phyloP scores from a whole-genome alignment of 92 coral and sea anemone genomes.

The Diadumene lineata region DNA sequence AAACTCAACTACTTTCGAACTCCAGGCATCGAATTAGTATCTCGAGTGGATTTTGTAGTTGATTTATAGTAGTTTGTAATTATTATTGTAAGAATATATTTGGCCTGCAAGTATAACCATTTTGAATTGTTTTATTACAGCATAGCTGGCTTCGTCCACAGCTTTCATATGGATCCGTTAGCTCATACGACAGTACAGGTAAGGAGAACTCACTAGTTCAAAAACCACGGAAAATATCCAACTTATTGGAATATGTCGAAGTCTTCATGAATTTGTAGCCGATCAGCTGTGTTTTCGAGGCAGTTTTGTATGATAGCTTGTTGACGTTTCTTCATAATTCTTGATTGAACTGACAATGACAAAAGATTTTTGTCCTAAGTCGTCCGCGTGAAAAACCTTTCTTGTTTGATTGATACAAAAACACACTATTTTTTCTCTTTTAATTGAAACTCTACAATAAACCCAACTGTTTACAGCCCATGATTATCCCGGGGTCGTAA shows the following conservation, averaged over 20 bases:
- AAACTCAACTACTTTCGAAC: neutral
- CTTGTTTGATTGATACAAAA: neutral
- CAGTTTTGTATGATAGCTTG: constrained; percentile 8
- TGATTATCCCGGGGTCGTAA: constrained; percentile 19
- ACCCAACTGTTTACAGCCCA: constrained; percentile 8
- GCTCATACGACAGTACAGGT: constrained; percentile 98
- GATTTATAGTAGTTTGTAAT: no score
- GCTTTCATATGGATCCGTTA: constrained; percentile 73
- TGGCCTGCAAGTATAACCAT: no score
- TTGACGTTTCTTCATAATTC: neutral
- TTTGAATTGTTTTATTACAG: constrained; percentile 44
- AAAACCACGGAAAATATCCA: constrained; percentile 3
- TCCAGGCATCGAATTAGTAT: no score
- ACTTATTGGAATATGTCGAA: neutral
- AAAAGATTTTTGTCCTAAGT: constrained; percentile 22
- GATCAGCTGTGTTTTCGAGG: neutral
- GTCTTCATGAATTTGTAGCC: constrained; percentile 5
- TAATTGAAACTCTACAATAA: neutral
- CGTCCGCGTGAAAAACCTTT: neutral
- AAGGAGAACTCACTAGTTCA: neutral
- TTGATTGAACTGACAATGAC: neutral
- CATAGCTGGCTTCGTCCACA: constrained; percentile 74
- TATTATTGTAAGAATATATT: no score
- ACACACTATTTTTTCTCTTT: no score
- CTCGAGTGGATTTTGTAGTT: no score